Conservation (phyloP, 2,797 vertebrate genomes). For the Centroberyx gerrardi region DNA sequence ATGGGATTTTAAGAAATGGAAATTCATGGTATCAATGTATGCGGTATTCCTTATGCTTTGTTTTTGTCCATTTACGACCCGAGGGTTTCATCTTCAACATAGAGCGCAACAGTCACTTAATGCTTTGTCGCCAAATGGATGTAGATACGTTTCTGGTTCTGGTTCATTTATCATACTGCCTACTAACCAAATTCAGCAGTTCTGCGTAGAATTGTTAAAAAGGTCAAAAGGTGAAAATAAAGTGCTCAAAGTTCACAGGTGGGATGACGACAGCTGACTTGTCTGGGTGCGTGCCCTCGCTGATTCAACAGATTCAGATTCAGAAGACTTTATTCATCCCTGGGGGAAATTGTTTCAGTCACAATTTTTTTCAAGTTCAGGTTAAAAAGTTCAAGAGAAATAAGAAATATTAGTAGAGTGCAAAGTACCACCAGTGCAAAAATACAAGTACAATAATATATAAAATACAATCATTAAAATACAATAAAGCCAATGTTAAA, state of each 20-base stretch:
- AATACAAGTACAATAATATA: too few species aligned
- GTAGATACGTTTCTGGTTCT: not conserved
- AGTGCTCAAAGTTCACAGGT: constrained; percentile 15
- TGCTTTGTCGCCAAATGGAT: not conserved
- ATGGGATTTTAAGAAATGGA: constrained; percentile 24
- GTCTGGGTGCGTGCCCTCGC: constrained; percentile 30
- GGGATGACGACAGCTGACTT: constrained; percentile 4
- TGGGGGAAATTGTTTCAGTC: too few species aligned
- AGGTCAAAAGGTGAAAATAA: constrained; percentile 11
- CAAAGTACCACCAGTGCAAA: too few species aligned
- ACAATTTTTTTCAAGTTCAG: too few species aligned
- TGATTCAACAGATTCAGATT: constrained; percentile 17
- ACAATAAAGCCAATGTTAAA: too few species aligned
- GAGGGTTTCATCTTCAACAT: constrained; percentile 12
- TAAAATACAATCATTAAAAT: too few species aligned
- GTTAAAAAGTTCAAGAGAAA: too few species aligned
- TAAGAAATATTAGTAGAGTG: too few species aligned
- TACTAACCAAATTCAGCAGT: constrained; percentile 1
- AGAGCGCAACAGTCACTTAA: too few species aligned
- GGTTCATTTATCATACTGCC: not conserved
- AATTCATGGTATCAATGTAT: constrained; percentile 17
- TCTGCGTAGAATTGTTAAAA: constrained; percentile 7
- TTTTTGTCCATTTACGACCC: constrained; percentile 20
- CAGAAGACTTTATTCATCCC: too few species aligned
- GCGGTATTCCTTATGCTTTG: constrained; percentile 29